These are phyloP conservation scores for Boleophthalmus pectinirostris DNA, from an alignment of 2,113 vertebrate genomes.

Conservation along the genomic window DNA sequence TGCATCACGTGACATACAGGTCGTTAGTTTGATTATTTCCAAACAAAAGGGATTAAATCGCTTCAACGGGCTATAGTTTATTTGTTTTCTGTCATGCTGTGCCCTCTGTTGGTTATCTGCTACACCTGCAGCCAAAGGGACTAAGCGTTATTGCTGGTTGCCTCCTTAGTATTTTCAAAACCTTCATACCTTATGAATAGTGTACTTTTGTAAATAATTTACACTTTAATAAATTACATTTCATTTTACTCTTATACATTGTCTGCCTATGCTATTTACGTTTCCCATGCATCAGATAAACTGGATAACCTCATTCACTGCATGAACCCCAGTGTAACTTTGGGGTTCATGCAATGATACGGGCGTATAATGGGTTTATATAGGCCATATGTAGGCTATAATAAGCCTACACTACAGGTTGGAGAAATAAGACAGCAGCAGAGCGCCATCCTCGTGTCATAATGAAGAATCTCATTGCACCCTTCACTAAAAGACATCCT, in stretches of 20 bases:
- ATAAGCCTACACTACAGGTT: background rate
- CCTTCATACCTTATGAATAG: background rate
- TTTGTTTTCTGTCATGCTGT: conserved; percentile 17
- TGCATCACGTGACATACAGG: conserved; percentile 40
- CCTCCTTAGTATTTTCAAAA: background rate
- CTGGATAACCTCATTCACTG: too few relatives aligned
- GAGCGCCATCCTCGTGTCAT: background rate
- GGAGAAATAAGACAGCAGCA: background rate
- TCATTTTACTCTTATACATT: too few relatives aligned
- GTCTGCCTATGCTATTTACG: too few relatives aligned
- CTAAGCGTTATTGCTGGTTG: background rate
- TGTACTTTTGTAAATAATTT: too few relatives aligned
- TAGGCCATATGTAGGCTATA: background rate
- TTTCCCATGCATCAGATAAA: too few relatives aligned
- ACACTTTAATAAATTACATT: too few relatives aligned
- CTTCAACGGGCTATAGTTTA: background rate
- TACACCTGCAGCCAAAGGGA: background rate
- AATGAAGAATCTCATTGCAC: background rate
- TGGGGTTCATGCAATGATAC: too few relatives aligned
- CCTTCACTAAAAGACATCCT: background rate
- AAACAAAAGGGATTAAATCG: conserved; percentile 32
- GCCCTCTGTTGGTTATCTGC: conserved; percentile 41
- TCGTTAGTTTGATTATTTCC: conserved; percentile 62
- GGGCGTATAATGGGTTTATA: background rate
- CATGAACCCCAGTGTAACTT: too few relatives aligned